Conservation (phyloP, 2,113 vertebrate species). For the Notothenia coriiceps region DNA sequence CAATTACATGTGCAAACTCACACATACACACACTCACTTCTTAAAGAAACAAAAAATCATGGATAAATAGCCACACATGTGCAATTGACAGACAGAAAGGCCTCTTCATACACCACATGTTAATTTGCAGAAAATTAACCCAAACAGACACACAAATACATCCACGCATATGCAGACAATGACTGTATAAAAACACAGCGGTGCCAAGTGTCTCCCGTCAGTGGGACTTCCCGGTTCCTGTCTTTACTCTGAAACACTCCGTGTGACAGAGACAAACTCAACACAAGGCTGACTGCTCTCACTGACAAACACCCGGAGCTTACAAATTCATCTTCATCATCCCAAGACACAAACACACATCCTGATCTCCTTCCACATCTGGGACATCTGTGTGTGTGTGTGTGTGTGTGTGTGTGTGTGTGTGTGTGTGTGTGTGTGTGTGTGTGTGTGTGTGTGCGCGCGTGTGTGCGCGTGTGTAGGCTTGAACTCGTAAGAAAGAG, state of each 20-base stretch:
- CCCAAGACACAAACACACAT: conserved; percentile 10
- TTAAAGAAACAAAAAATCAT: not conserved
- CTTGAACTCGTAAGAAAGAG: not conserved
- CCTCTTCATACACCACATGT: not conserved
- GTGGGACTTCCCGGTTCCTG: conserved; percentile 49
- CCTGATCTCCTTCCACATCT: conserved; percentile 14
- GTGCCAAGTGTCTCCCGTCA: conserved; percentile 45
- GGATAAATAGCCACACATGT: not conserved
- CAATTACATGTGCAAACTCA: not conserved
- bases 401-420: not conserved
- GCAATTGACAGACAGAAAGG: not conserved
- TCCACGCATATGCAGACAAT: conserved; percentile 32
- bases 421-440: not conserved
- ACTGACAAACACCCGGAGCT: conserved; percentile 17
- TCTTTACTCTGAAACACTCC: conserved; percentile 57
- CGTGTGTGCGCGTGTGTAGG: not conserved
- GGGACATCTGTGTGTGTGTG: conserved; percentile 4
- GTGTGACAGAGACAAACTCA: conserved; percentile 19
- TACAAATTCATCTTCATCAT: conserved; percentile 43
- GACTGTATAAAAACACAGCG: conserved; percentile 30
- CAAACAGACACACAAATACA: not conserved
- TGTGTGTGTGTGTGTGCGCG: not conserved
- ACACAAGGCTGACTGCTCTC: conserved; percentile 30
- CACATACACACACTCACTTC: not conserved
- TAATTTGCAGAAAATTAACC: not conserved